Evolutionary conservation across 1,140 invertebrate species (phyloP).

Genomic region (Agrypnia vestita): DNA sequence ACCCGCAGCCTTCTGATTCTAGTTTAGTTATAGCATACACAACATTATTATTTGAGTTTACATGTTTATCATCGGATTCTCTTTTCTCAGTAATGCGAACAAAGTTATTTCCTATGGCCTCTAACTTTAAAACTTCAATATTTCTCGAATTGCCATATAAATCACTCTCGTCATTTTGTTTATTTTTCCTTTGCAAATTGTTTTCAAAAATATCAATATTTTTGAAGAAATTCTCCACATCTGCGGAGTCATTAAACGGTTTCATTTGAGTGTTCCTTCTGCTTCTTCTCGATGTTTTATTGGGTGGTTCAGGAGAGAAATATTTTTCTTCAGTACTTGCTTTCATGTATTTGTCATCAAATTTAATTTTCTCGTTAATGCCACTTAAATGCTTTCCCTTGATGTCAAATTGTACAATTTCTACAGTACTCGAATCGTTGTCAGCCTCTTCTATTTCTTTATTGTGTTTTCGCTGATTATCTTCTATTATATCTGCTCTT

Average conservation of each 20-base stretch:
- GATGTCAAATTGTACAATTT: no score
- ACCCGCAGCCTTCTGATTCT: slow-evolving; percentile 63
- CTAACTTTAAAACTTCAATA: slow-evolving; percentile 10
- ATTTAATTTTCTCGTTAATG: no score
- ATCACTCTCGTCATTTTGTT: neutral
- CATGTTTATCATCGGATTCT: neutral
- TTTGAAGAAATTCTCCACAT: slow-evolving; percentile 35
- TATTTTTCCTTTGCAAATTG: neutral
- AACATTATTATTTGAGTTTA: slow-evolving; percentile 32
- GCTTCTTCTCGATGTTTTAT: neutral
- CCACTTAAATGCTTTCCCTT: no score
- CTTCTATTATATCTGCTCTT: no score
- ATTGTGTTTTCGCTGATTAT: no score
- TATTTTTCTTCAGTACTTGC: no score
- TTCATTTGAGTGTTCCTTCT: neutral
- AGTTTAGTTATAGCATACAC: slow-evolving; percentile 54
- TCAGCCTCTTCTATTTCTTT: no score
- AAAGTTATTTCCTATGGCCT: neutral
- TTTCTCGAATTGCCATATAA: slow-evolving; percentile 4
- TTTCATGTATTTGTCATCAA: no score
- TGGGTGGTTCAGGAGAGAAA: no score
- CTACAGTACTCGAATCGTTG: no score
- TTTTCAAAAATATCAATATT: slow-evolving; percentile 37
- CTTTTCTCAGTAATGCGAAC: slow-evolving; percentile 5
- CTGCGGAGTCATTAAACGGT: slow-evolving; percentile 4